Percentiles rank a stretch among this genome's conserved stretches.
Conservation (phyloP, 2,888 invertebrate species). For the Muscina levida region DNA sequence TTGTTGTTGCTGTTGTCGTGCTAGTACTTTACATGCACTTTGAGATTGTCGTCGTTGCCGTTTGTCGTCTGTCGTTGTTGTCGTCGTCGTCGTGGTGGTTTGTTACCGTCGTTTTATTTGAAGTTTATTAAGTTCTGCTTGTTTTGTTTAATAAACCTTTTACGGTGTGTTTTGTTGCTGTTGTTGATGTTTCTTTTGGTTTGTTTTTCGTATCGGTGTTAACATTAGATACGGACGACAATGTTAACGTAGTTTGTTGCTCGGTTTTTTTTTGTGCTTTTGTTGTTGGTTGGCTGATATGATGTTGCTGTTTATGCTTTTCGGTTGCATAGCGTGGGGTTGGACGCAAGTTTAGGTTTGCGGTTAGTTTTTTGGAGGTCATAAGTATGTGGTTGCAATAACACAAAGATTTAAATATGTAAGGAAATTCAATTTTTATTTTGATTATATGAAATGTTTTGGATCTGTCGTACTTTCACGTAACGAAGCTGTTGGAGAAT, state of each 20-base stretch:
- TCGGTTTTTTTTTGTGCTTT: background rate
- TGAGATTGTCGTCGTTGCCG: background rate
- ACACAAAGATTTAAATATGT: no score
- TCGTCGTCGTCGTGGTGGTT: background rate
- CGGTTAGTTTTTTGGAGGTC: conserved; percentile 3
- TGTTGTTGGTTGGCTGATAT: conserved; percentile 1
- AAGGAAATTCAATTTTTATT: no score
- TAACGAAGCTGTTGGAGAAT: no score
- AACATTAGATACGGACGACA: conserved; percentile 58
- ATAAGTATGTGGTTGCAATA: background rate
- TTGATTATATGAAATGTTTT: no score
- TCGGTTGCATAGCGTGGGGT: background rate
- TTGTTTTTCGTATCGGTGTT: conserved; percentile 12
- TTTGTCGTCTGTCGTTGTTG: background rate
- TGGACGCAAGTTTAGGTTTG: background rate
- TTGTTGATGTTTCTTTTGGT: conserved; percentile 4
- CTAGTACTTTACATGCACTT: conserved; percentile 24
- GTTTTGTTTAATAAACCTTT: conserved; percentile 40
- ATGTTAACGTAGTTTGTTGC: conserved; percentile 50
- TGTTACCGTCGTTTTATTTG: conserved; percentile 4
- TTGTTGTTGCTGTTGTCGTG: background rate
- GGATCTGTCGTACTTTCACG: no score
- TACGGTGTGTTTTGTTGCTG: conserved; percentile 9
- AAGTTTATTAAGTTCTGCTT: conserved; percentile 38
- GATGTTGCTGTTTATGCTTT: background rate